These are phyloP conservation scores for Megaceryle alcyon DNA, from an alignment of 2,797 vertebrate genomes.

Conservation along the genomic window DNA sequence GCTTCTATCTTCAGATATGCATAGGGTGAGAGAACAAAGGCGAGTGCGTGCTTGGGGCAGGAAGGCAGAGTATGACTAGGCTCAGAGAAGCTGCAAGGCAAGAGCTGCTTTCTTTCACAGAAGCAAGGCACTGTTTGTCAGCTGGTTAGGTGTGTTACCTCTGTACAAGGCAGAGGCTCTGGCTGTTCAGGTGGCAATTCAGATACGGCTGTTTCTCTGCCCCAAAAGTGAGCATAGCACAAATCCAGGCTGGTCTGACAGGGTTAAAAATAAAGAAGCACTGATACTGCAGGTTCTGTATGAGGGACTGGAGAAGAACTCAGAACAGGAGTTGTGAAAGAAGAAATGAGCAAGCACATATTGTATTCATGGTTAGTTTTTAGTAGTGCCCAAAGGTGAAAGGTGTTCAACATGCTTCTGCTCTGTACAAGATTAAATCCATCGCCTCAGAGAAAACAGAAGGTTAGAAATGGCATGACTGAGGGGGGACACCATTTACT, in stretches of 20 bases:
- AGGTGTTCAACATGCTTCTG: neutral
- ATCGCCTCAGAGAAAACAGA: neutral
- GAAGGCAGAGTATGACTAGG: neutral
- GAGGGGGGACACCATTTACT: neutral
- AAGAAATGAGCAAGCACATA: neutral
- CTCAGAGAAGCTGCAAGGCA: neutral
- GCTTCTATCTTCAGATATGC: neutral
- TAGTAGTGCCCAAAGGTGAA: neutral
- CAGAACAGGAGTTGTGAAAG: neutral
- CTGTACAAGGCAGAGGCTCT: neutral
- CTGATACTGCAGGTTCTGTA: neutral
- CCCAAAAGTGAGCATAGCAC: neutral
- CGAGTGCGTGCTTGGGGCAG: accelerated
- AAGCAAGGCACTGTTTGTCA: neutral
- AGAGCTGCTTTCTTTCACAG: neutral
- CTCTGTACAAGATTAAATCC: neutral
- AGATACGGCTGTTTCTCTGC: neutral
- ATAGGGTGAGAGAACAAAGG: neutral
- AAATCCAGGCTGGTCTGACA: neutral
- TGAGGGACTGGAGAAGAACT: neutral
- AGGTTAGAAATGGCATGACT: neutral
- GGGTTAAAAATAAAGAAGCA: constrained; percentile 1
- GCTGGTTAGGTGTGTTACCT: neutral
- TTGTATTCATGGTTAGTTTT: neutral
- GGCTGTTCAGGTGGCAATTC: neutral